Percentiles rank a stretch among this genome's conserved stretches.
These are phyloP conservation scores for Myripristis jacobus DNA, from an alignment of 2,797 vertebrate genomes.

Conservation along the genomic window DNA sequence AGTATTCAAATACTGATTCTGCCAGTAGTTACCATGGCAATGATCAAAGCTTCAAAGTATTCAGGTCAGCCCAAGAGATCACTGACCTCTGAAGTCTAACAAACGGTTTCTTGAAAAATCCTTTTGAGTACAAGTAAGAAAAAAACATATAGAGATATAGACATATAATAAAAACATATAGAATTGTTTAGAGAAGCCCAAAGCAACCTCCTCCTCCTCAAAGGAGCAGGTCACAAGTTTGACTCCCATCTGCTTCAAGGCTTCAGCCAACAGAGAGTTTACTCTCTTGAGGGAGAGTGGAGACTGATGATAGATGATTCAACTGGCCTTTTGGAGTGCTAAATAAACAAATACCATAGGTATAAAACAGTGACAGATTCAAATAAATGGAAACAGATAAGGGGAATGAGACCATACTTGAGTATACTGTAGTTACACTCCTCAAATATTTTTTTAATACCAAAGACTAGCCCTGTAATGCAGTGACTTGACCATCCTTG, in stretches of 20 bases:
- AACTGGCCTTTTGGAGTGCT: neutral
- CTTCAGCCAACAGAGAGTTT: neutral
- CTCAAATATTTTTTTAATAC: neutral
- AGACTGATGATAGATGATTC: slow-evolving; percentile 34
- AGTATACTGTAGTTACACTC: no score
- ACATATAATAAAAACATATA: neutral
- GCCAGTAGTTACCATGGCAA: no score
- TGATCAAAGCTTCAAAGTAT: no score
- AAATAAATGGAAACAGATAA: neutral
- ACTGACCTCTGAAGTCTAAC: no score
- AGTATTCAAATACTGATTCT: no score
- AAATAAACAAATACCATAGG: slow-evolving; percentile 8
- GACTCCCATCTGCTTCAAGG: neutral
- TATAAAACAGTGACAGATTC: neutral
- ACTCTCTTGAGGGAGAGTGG: neutral
- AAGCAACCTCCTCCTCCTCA: no score
- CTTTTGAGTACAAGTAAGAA: no score
- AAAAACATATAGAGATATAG: neutral
- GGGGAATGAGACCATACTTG: neutral
- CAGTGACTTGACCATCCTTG: no score
- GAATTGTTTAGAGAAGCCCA: neutral
- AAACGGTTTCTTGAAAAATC: no score
- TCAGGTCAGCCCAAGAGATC: no score
- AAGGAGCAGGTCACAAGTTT: neutral
- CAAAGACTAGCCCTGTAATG: no score